A percentile compares a stretch with the other conserved stretches of the same genome.
phyloP scores from a whole-genome alignment of 2,888 invertebrate species.

The Homarus gammarus region DNA sequence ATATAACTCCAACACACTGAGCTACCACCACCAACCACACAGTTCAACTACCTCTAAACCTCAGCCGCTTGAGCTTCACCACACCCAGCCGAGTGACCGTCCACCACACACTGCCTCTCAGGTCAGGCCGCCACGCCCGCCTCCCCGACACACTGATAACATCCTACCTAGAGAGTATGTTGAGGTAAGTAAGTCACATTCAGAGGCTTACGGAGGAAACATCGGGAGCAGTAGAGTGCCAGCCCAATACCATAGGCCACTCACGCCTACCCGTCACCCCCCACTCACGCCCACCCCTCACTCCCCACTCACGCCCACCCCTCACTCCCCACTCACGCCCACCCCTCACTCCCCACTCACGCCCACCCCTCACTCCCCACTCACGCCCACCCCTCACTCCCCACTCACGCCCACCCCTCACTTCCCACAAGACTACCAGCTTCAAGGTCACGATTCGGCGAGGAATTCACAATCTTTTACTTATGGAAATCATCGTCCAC shows the following conservation, averaged over 20 bases:
- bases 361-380: not conserved
- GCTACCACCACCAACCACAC: not conserved
- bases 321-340: not conserved
- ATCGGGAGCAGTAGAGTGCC: not conserved
- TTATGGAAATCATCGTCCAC: not conserved
- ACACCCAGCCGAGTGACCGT: too few relatives aligned
- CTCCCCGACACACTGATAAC: not conserved
- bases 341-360: not conserved
- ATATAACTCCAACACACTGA: not conserved
- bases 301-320: not conserved
- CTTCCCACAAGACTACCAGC: too few relatives aligned
- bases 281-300: not conserved
- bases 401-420: not conserved
- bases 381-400: not conserved
- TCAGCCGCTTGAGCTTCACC: too few relatives aligned
- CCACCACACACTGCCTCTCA: not conserved
- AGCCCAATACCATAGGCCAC: not conserved
- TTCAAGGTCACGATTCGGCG: not conserved
- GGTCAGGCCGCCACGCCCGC: slow-evolving; percentile 7
- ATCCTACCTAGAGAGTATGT: not conserved
- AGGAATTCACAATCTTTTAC: not conserved
- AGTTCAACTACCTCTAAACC: not conserved
- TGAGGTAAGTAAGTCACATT: not conserved
- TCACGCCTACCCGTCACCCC: not conserved
- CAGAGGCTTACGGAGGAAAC: not conserved